phyloP scores from a whole-genome alignment of 2,888 invertebrate species.

The Cosmia trapezina region DNA sequence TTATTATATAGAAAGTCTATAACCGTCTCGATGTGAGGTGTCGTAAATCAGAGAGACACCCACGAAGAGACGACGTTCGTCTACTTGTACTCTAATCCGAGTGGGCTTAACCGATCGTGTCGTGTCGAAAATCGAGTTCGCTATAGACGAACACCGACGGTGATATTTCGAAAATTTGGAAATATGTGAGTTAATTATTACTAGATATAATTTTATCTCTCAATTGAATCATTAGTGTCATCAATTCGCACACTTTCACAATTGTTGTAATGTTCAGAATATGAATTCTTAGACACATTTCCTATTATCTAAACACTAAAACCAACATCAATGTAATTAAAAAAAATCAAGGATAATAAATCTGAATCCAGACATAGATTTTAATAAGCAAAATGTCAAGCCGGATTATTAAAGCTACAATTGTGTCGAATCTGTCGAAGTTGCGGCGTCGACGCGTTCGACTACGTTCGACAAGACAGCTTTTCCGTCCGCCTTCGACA shows the following conservation, averaged over 20 bases:
- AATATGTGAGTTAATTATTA: not conserved
- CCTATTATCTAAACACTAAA: not conserved
- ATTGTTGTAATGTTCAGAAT: not conserved
- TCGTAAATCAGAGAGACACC: slow-evolving; percentile 87
- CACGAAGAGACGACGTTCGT: slow-evolving; percentile 77
- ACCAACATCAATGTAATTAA: not conserved
- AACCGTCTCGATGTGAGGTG: slow-evolving; percentile 69
- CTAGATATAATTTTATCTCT: not conserved
- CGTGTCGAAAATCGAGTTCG: slow-evolving; percentile 72
- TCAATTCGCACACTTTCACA: not conserved
- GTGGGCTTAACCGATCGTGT: slow-evolving; percentile 77
- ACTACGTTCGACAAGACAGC: slow-evolving; percentile 66
- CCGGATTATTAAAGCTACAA: slow-evolving; percentile 60
- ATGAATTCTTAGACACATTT: not conserved
- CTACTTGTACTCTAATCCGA: slow-evolving; percentile 74
- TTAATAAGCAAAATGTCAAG: slow-evolving; percentile 48
- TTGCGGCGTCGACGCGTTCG: slow-evolving; percentile 42
- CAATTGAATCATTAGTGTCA: not conserved
- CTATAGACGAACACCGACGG: slow-evolving; percentile 42
- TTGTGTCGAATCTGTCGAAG: slow-evolving; percentile 62
- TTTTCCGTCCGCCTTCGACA: slow-evolving; percentile 70
- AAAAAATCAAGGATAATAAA: not conserved
- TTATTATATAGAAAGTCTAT: slow-evolving; percentile 75
- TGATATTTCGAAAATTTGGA: slow-evolving; percentile 31
- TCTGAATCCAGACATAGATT: slow-evolving; percentile 5